Base-by-base conservation (phyloP, 2,888 invertebrate species). In the Podabrus alpinus region DNA sequence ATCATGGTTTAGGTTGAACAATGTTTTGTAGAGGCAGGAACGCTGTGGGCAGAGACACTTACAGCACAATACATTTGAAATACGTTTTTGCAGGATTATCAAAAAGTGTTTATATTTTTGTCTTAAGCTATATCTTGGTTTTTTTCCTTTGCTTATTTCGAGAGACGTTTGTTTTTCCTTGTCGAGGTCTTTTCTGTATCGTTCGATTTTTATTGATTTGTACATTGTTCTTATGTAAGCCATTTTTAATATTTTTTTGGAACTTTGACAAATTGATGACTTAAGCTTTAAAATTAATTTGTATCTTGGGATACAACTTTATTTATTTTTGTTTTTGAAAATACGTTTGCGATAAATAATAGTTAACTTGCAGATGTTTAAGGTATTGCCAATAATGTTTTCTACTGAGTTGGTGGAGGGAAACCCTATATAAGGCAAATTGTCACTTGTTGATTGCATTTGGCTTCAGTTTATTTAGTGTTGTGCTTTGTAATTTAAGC, bases 151-250 rank as follows among this genome's bases (percentile, higher is more conserved):
- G 1, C 87, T 86, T 73, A 88, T 82, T 78, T 88, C 84, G 64
- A 91, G 86, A 0, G 92, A 89, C 73, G 89, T 89, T 59, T 88
- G 82, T 83, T 92, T 92, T 82, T 92, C 92, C 75, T 89, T 88
- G 80, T 90, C 88, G 79, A 92, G 89, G 62, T 85, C 85, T 64
- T 84, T 80, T 81, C 89, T 87, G 74, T 88, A 86, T 81, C 88
- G 89, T 82, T 89, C 89, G 66, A 92, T 86, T 16, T 87, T 88
- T 19, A 88, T 84, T 59, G 91, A 91, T 84, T 90, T 90, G 84
- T 90, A 88, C 11, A 91, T 84, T 72, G 91, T 86, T 73, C 89
- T 78, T 16, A 80, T 71, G 74, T 83, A 84, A 74, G 83, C 79
- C 83, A 83, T 82, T 77, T 74, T 71, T 60, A 17, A 66, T 17